These are phyloP conservation scores for Oscheius onirici DNA, from an alignment of 2,888 invertebrate species.

Conservation along the genomic window DNA sequence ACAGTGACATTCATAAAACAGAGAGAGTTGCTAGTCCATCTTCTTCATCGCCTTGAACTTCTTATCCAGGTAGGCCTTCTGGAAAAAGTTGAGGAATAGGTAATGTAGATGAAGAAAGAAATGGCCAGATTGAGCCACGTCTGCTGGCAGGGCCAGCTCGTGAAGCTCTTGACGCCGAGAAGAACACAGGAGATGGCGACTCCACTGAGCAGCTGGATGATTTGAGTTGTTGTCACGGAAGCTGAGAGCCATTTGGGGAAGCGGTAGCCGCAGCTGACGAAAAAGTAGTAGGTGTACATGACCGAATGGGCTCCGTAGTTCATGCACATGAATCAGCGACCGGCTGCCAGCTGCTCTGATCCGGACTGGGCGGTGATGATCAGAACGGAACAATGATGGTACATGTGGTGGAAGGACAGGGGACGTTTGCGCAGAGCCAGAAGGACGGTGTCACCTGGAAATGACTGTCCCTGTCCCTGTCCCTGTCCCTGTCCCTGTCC, in stretches of 20 bases:
- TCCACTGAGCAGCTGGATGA: slow-evolving; percentile 20
- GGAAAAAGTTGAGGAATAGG: slow-evolving; percentile 34
- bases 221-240: slow-evolving; percentile 26
- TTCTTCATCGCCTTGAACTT: slow-evolving; percentile 67
- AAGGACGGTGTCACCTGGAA: slow-evolving; percentile 38
- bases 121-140: slow-evolving; percentile 27
- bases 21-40: too few species aligned
- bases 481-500: slow-evolving; percentile 1
- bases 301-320: slow-evolving; percentile 30
- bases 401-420: slow-evolving; percentile 31
- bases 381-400: slow-evolving; percentile 31
- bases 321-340: slow-evolving; percentile 31
- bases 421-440: slow-evolving; percentile 27
- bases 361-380: slow-evolving; percentile 29
- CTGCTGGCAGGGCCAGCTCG: slow-evolving; percentile 32
- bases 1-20: too few species aligned
- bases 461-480: background rate
- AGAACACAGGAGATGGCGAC: slow-evolving; percentile 17
- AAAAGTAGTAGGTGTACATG: slow-evolving; percentile 31
- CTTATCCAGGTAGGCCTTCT: slow-evolving; percentile 34
- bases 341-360: background rate
- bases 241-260: slow-evolving; percentile 25
- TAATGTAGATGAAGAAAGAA: slow-evolving; percentile 32
- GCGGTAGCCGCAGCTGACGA: slow-evolving; percentile 1
- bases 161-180: slow-evolving; percentile 22